These are phyloP conservation scores for Riparia riparia DNA, from an alignment of 2,113 vertebrate species.

Conservation along the genomic window DNA sequence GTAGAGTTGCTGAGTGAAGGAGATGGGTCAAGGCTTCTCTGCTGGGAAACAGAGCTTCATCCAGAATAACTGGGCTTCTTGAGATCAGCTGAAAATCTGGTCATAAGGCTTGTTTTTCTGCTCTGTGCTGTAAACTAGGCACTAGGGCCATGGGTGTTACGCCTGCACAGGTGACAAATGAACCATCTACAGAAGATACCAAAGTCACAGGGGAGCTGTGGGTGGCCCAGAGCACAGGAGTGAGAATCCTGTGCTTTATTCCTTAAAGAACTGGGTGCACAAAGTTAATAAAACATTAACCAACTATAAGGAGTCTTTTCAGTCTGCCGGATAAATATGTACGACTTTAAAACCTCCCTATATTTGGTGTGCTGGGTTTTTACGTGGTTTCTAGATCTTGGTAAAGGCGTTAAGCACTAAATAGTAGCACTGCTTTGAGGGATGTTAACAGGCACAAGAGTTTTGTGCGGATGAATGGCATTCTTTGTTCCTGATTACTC, in stretches of 20 bases:
- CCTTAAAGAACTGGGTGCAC: neutral
- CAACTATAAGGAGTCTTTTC: neutral
- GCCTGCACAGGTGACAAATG: neutral
- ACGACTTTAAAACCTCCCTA: neutral
- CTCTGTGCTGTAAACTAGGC: neutral
- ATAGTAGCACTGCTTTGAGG: neutral
- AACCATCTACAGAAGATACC: neutral
- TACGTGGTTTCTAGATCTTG: neutral
- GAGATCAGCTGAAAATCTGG: neutral
- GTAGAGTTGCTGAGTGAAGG: neutral
- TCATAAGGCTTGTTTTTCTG: neutral
- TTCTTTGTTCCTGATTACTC: constrained; percentile 17
- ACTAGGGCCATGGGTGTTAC: neutral
- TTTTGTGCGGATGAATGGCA: neutral
- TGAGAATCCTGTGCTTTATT: neutral
- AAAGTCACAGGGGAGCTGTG: neutral
- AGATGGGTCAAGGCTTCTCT: neutral
- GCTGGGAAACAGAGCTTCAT: neutral
- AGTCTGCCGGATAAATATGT: neutral
- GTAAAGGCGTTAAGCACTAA: neutral
- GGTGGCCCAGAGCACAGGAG: neutral
- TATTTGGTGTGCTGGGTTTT: neutral
- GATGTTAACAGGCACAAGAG: neutral
- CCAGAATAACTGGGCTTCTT: neutral
- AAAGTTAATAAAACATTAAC: neutral